Conservation (phyloP, 1,140 invertebrate genomes). For the Neotoxoptera formosana region DNA sequence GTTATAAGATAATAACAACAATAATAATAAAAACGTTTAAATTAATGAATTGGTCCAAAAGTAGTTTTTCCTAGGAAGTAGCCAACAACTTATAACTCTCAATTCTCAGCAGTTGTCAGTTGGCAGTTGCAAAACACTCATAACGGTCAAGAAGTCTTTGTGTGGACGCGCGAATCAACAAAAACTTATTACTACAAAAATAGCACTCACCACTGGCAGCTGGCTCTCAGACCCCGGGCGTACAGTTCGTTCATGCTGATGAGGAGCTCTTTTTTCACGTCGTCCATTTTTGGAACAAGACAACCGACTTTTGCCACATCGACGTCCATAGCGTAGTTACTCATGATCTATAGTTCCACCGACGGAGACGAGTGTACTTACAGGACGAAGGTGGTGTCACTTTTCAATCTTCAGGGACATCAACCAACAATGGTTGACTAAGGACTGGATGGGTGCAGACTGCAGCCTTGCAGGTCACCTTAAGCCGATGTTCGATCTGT, state of each 20-base stretch:
- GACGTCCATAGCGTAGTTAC: constrained; percentile 39
- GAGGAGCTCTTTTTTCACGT: constrained; percentile 39
- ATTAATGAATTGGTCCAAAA: not conserved
- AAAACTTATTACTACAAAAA: not conserved
- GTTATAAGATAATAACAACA: not conserved
- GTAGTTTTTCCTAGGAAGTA: not conserved
- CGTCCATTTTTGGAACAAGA: not conserved
- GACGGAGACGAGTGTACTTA: not conserved
- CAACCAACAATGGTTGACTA: not conserved
- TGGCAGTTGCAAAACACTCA: not conserved
- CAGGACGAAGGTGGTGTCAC: not conserved
- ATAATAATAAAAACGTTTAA: not conserved
- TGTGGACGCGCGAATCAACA: not conserved
- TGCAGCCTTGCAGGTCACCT: not conserved
- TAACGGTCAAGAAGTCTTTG: not conserved
- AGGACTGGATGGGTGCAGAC: not conserved
- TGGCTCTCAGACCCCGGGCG: constrained; percentile 30
- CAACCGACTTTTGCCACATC: constrained; percentile 11
- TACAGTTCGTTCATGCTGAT: constrained; percentile 21
- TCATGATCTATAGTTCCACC: not conserved
- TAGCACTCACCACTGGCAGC: constrained; percentile 47
- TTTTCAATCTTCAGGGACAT: not conserved
- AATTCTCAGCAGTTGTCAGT: not conserved
- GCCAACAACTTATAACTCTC: not conserved
- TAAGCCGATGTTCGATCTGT: not conserved